These are phyloP conservation scores for Acronicta psi DNA, from an alignment of 2,888 invertebrate genomes.

Conservation along the genomic window DNA sequence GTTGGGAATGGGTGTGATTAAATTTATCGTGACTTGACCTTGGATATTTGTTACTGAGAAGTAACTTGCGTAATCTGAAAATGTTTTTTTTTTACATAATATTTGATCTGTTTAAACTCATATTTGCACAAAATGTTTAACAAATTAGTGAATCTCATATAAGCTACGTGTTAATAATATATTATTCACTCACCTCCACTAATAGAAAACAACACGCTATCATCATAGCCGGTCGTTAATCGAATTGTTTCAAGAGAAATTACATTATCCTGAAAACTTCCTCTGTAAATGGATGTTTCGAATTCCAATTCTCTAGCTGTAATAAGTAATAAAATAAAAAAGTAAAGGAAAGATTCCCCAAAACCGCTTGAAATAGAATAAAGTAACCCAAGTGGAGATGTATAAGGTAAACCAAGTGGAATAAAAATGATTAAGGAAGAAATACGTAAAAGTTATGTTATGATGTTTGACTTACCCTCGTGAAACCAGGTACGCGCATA, in stretches of 20 bases:
- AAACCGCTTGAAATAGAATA: slow-evolving; percentile 21
- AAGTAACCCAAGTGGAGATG: slow-evolving; percentile 35
- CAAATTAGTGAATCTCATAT: slow-evolving; percentile 2
- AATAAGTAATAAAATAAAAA: slow-evolving; percentile 52
- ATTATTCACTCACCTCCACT: slow-evolving; percentile 70
- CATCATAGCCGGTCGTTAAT: slow-evolving; percentile 65
- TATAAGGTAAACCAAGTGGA: slow-evolving; percentile 27
- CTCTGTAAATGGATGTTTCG: slow-evolving; percentile 68
- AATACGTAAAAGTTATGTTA: slow-evolving; percentile 2
- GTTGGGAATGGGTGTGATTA: slow-evolving; percentile 62
- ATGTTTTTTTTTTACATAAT: neutral
- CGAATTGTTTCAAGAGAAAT: slow-evolving; percentile 64
- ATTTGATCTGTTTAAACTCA: too few species aligned
- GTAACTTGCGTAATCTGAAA: slow-evolving; percentile 68
- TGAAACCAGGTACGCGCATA: neutral
- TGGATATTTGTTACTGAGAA: slow-evolving; percentile 59
- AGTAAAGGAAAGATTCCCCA: slow-evolving; percentile 33
- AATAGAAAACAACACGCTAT: slow-evolving; percentile 65
- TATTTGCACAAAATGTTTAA: neutral
- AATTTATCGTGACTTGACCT: slow-evolving; percentile 62
- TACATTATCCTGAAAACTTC: slow-evolving; percentile 63
- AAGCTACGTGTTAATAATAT: neutral
- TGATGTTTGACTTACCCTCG: slow-evolving; percentile 3
- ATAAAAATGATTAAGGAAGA: slow-evolving; percentile 20
- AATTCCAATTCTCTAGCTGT: slow-evolving; percentile 75